Conservation (phyloP, 2,888 invertebrate genomes). For the Siphlonurus alternatus region DNA sequence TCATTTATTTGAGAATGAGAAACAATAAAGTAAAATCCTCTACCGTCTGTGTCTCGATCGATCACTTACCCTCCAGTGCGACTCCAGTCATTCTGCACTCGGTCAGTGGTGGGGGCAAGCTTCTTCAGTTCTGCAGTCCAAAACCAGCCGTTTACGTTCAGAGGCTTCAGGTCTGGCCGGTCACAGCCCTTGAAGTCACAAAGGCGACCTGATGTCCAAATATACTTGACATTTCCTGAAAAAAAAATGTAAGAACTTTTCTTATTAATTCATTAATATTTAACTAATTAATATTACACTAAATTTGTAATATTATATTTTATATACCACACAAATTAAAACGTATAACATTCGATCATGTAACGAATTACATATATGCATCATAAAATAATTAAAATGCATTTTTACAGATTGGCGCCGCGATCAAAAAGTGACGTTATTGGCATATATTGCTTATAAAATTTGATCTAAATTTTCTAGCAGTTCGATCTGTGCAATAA, state of each 20-base stretch:
- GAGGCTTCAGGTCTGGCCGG: slow-evolving; percentile 65
- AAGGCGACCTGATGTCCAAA: slow-evolving; percentile 79
- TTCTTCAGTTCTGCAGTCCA: slow-evolving; percentile 80
- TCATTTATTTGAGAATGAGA: too few relatives aligned
- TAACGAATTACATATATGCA: too few relatives aligned
- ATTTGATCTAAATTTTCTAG: too few relatives aligned
- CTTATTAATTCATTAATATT: background rate
- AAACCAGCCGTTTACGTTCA: slow-evolving; percentile 76
- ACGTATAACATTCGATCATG: too few relatives aligned
- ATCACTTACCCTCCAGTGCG: slow-evolving; percentile 51
- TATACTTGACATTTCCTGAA: slow-evolving; percentile 56
- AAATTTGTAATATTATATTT: too few relatives aligned
- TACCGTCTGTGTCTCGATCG: background rate
- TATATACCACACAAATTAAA: background rate
- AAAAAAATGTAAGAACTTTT: slow-evolving; percentile 9
- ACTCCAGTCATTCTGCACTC: slow-evolving; percentile 77
- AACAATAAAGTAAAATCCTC: too few relatives aligned
- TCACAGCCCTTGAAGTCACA: slow-evolving; percentile 86
- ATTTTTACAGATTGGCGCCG: too few relatives aligned
- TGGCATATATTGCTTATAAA: too few relatives aligned
- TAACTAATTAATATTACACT: too few relatives aligned
- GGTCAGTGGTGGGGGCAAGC: slow-evolving; percentile 63
- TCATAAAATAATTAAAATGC: too few relatives aligned
- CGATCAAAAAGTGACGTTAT: too few relatives aligned
- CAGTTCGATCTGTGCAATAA: too few relatives aligned